Evolutionary conservation across 2,888 invertebrate species (phyloP).

Genomic region (Lithophane ornitopus): DNA sequence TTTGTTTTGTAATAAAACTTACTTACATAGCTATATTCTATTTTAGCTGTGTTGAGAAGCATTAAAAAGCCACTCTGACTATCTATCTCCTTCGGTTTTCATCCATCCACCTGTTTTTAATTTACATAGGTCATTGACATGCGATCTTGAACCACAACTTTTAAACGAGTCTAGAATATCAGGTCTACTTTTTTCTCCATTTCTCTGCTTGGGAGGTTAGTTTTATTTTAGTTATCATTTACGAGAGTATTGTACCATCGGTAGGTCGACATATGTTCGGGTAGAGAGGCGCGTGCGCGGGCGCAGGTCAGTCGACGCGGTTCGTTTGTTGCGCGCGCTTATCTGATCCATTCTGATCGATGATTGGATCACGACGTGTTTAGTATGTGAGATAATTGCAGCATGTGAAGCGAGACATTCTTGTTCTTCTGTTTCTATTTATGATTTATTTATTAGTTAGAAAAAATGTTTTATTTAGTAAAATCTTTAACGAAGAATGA

Average conservation of each 20-base stretch:
- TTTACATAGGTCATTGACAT: conserved; percentile 66
- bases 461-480: conserved; percentile 6
- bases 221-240: conserved; percentile 88
- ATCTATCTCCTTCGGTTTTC: conserved; percentile 22
- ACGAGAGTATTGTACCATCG: conserved; percentile 79
- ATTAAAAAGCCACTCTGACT: conserved; percentile 26
- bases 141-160: conserved; percentile 67
- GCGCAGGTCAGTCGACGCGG: conserved; percentile 82
- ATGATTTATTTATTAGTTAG: conserved; percentile 1
- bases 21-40: conserved; percentile 1
- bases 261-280: conserved; percentile 77
- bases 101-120: conserved; percentile 58
- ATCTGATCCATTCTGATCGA: conserved; percentile 71
- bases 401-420: conserved; percentile 33
- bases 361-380: conserved; percentile 52
- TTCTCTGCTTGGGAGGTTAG: conserved; percentile 82
- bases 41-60: conserved; percentile 24
- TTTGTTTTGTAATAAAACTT: conserved; percentile 16
- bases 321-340: conserved; percentile 83
- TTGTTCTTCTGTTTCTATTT: conserved; percentile 28
- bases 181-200: conserved; percentile 67
- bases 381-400: conserved; percentile 53
- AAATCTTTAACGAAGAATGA: background rate
- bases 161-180: conserved; percentile 60
- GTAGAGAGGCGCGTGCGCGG: conserved; percentile 76